Evolutionary conservation across 92 coral and sea anemone genomes (phyloP).

Genomic region (Pocillopora grandis): DNA sequence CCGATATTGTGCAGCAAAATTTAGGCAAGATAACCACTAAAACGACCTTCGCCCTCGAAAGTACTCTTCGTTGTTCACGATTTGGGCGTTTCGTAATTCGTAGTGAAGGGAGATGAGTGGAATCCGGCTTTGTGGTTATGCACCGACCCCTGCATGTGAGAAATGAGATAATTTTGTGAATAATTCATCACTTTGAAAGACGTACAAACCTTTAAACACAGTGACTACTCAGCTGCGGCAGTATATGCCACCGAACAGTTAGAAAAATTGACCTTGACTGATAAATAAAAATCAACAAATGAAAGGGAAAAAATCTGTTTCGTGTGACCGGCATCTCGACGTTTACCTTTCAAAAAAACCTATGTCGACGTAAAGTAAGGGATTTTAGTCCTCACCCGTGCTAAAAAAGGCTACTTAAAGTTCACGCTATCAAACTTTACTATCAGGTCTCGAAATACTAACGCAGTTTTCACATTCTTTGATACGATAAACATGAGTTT

Average conservation of each 20-base stretch:
- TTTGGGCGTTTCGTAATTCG: slow-evolving; percentile 36
- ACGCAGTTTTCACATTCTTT: neutral
- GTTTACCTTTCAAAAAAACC: neutral
- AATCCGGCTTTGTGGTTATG: slow-evolving; percentile 45
- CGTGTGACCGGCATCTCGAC: neutral
- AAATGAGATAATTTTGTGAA: slow-evolving; percentile 84
- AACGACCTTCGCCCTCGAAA: slow-evolving; percentile 11
- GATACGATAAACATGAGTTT: neutral
- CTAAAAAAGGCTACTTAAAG: neutral
- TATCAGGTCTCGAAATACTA: neutral
- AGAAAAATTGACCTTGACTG: neutral
- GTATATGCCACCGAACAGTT: slow-evolving; percentile 12
- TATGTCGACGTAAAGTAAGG: neutral
- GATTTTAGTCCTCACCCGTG: neutral
- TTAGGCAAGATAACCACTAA: slow-evolving; percentile 4
- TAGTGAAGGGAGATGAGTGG: slow-evolving; percentile 48
- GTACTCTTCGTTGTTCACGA: neutral
- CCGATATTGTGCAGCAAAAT: slow-evolving; percentile 28
- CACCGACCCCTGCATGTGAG: slow-evolving; percentile 45
- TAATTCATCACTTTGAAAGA: slow-evolving; percentile 71
- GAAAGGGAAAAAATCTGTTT: neutral
- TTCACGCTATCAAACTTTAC: neutral
- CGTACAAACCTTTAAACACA: slow-evolving; percentile 40
- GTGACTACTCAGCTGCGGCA: slow-evolving; percentile 54
- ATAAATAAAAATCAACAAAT: neutral